These are phyloP conservation scores for Pelosia muscerda DNA, from an alignment of 2,888 invertebrate species.

Conservation along the genomic window DNA sequence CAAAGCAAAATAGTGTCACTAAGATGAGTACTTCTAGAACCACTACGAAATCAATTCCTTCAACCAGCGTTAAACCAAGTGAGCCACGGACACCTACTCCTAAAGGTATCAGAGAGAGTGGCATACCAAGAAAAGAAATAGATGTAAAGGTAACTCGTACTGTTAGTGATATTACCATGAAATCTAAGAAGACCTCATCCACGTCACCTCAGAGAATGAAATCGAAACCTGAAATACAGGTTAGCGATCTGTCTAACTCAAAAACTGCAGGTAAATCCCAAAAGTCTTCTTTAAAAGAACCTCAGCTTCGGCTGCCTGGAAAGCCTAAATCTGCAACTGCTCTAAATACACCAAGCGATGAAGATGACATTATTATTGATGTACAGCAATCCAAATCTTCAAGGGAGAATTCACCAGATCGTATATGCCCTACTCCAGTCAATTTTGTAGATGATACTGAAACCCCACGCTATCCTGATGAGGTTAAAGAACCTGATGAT, in stretches of 20 bases:
- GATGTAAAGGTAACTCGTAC: slow-evolving; percentile 85
- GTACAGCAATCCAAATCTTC: slow-evolving; percentile 91
- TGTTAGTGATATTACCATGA: slow-evolving; percentile 86
- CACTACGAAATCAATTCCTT: slow-evolving; percentile 56
- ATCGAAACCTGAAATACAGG: slow-evolving; percentile 83
- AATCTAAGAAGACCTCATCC: slow-evolving; percentile 76
- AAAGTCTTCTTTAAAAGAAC: slow-evolving; percentile 65
- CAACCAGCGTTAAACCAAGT: slow-evolving; percentile 50
- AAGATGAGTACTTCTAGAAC: slow-evolving; percentile 63
- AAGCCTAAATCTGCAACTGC: slow-evolving; percentile 84
- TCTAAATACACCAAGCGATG: slow-evolving; percentile 83
- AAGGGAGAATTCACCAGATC: slow-evolving; percentile 91
- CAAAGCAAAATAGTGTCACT: slow-evolving; percentile 66
- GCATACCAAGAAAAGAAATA: slow-evolving; percentile 70
- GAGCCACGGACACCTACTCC: slow-evolving; percentile 68
- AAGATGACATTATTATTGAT: slow-evolving; percentile 89
- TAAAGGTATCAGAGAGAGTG: slow-evolving; percentile 71
- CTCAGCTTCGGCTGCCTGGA: slow-evolving; percentile 68
- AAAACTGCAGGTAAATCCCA: slow-evolving; percentile 65
- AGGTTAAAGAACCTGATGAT: slow-evolving; percentile 92
- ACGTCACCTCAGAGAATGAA: slow-evolving; percentile 77
- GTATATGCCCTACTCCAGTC: slow-evolving; percentile 89
- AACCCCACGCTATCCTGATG: slow-evolving; percentile 91
- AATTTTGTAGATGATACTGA: slow-evolving; percentile 87
- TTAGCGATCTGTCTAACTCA: slow-evolving; percentile 68